These are phyloP conservation scores for Zaprionus tsacasi DNA, from an alignment of 1,140 invertebrate species.

Conservation along the genomic window DNA sequence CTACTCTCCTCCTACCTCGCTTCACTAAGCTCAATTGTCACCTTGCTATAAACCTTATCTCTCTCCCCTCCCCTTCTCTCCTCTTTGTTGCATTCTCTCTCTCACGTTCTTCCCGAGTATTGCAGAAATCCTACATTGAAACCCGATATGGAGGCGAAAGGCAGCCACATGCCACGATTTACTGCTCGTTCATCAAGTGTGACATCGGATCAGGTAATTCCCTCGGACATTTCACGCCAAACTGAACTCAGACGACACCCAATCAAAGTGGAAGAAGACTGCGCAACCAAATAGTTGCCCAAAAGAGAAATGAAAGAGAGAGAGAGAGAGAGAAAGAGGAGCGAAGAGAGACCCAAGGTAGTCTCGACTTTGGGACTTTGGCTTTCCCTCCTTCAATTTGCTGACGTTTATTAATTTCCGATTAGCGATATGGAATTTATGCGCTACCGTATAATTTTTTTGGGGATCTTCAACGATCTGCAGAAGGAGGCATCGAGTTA, in stretches of 20 bases:
- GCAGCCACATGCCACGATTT: constrained; percentile 69
- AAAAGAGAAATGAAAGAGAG: constrained; percentile 45
- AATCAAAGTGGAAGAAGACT: constrained; percentile 62
- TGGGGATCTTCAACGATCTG: constrained; percentile 23
- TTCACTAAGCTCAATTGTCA: background rate
- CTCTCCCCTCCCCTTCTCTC: background rate
- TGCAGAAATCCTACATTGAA: constrained; percentile 27
- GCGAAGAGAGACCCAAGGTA: background rate
- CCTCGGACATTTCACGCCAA: constrained; percentile 77
- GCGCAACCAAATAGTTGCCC: constrained; percentile 42
- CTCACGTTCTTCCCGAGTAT: background rate
- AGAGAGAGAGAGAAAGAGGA: constrained; percentile 14
- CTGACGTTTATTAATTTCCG: constrained; percentile 74
- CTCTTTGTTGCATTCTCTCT: background rate
- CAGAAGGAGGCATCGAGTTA: constrained; percentile 41
- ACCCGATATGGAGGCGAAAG: constrained; percentile 52
- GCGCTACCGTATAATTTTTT: constrained; percentile 64
- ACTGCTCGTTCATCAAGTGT: constrained; percentile 75
- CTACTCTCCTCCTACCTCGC: too few species aligned
- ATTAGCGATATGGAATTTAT: constrained; percentile 76
- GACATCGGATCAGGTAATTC: constrained; percentile 76
- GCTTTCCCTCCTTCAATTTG: constrained; percentile 39
- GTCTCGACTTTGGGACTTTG: background rate
- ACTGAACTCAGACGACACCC: constrained; percentile 78
- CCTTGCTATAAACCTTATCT: background rate